Percentiles rank a stretch among this genome's conserved stretches.
These are phyloP conservation scores for Columba janthina DNA, from an alignment of 2,113 vertebrate species.

Conservation along the genomic window DNA sequence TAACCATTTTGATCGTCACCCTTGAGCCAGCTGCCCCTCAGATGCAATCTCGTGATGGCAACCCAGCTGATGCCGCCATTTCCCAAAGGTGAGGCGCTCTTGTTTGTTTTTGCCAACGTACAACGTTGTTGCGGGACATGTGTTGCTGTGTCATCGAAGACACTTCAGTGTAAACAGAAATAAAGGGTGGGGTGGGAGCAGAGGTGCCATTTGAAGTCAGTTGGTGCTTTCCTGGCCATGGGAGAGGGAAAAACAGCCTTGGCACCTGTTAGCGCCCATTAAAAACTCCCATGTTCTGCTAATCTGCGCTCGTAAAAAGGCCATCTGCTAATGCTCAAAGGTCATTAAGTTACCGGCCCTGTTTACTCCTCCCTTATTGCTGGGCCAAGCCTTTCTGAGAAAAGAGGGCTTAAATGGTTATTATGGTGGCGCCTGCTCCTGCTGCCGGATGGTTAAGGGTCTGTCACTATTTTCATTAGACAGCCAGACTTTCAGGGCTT, in stretches of 20 bases:
- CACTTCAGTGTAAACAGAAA: neutral
- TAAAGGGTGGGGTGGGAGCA: neutral
- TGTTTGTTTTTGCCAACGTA: neutral
- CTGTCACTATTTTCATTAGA: constrained; percentile 55
- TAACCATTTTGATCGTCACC: neutral
- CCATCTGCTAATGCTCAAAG: constrained; percentile 82
- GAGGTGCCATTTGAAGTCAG: neutral
- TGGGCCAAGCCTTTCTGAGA: constrained; percentile 58
- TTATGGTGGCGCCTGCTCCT: constrained; percentile 49
- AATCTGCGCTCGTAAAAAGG: constrained; percentile 80
- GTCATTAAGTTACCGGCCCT: constrained; percentile 78
- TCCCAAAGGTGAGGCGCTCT: neutral
- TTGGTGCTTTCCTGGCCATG: neutral
- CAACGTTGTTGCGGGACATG: neutral
- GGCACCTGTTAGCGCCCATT: constrained; percentile 77
- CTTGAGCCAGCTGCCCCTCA: neutral
- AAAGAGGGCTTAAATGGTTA: constrained; percentile 62
- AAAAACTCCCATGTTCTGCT: constrained; percentile 73
- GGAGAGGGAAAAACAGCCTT: constrained; percentile 45
- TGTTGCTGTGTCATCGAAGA: neutral
- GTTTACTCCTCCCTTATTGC: constrained; percentile 64
- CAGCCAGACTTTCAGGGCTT: neutral
- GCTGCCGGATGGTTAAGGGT: neutral
- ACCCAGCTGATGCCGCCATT: neutral
- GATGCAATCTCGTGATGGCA: neutral